phyloP scores from a whole-genome alignment of 2,888 invertebrate species.

The Caenorhabditis virilis region DNA sequence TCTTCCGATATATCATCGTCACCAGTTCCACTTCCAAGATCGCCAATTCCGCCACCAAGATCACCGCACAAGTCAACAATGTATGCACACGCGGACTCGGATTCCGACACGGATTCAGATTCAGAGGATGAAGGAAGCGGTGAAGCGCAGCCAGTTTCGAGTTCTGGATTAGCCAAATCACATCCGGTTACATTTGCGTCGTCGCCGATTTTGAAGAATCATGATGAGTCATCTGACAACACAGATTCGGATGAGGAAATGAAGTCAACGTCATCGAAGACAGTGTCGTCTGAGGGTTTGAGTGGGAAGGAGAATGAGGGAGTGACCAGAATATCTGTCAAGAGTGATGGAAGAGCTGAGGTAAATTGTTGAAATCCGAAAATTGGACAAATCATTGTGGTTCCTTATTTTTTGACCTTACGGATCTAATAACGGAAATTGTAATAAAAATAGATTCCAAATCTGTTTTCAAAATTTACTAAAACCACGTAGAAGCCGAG shows the following conservation, averaged over 20 bases:
- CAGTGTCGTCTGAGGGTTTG: slow-evolving; percentile 11
- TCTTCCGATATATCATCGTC: slow-evolving; percentile 2
- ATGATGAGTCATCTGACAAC: slow-evolving; percentile 11
- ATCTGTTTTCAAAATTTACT: too few relatives aligned
- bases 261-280: slow-evolving; percentile 6
- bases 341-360: slow-evolving; percentile 34
- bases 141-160: slow-evolving; percentile 10
- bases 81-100: slow-evolving; percentile 21
- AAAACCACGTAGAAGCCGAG: too few relatives aligned
- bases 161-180: slow-evolving; percentile 18
- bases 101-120: too few relatives aligned
- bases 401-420: background rate
- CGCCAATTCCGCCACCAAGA: slow-evolving; percentile 31
- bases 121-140: slow-evolving; percentile 18
- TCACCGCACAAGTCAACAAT: slow-evolving; percentile 17
- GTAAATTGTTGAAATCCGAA: slow-evolving; percentile 9
- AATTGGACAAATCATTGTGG: background rate
- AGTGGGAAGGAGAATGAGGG: slow-evolving; percentile 16
- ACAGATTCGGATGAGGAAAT: slow-evolving; percentile 2
- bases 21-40: slow-evolving; percentile 7
- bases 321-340: slow-evolving; percentile 32
- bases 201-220: slow-evolving; percentile 3
- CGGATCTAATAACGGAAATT: too few relatives aligned
- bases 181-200: slow-evolving; percentile 31
- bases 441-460: too few relatives aligned